Base-by-base conservation (phyloP, 2,797 vertebrate species). In the Etheostoma nigrum region DNA sequence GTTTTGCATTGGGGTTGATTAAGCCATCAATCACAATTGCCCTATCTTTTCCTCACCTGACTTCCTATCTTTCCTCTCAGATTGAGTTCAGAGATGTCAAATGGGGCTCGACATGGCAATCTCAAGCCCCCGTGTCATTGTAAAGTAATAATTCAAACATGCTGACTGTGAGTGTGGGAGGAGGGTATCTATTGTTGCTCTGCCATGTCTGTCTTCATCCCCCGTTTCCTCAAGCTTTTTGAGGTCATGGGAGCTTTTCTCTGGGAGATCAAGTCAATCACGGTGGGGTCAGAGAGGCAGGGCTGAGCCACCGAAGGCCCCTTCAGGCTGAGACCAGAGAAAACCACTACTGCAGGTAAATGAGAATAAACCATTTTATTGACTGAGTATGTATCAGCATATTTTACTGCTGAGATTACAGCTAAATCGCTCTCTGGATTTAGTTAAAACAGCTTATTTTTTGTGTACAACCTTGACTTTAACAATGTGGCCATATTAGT, bases 221-320 rank as follows among this genome's bases (percentile, higher is more conserved):
- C 58, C 76, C 23, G 58, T 88, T 90, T 90, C 86, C 84, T 83
- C 51, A 3, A 85, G 85, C 68, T 76, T 81, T 84, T 48, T 51
- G 40, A 77, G 84, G 82, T 89, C 86, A 85, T 33, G 67, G 78
- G 69, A 84, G 80, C 78, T 90, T 85, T 88, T 83, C 75, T 81
- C 47, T 49, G 7, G 67, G 57, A 76, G 64, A 83, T 88, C 66
- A 73, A 76, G 78, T 91, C 81, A 87, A 83, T 89, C 86, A 71
- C 9, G 15, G 69, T n/a, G 40, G 73, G 89, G 85, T 91, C 87
- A 86, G 40, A 68, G 59, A 73, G 62, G 64, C 61, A 62, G 48
- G 19, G 7, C 67, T 7, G 62, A 82, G 60, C 48, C 66, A 51
- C 71, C 8, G 42, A 59, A 70, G 66, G 71, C 27, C 44, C 47